These are phyloP conservation scores for Epinephelus cyanopodus DNA, from an alignment of 2,113 vertebrate genomes.

Conservation along the genomic window DNA sequence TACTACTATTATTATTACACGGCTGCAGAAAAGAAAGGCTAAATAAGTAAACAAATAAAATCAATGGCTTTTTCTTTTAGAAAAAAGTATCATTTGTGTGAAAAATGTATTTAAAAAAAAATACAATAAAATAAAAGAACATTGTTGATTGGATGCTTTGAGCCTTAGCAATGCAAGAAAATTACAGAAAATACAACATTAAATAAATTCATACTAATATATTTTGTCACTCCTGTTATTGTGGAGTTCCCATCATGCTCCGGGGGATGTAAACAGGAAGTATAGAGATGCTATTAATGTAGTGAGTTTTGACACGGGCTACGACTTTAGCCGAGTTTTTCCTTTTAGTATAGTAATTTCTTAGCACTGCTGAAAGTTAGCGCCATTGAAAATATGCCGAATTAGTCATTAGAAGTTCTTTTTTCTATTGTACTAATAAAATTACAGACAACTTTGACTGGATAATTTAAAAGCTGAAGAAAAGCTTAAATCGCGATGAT, in stretches of 20 bases:
- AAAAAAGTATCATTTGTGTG: neutral
- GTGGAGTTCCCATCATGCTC: neutral
- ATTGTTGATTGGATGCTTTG: neutral
- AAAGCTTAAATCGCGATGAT: neutral
- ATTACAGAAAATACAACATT: neutral
- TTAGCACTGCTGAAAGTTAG: neutral
- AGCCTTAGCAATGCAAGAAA: neutral
- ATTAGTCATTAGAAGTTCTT: neutral
- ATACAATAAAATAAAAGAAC: neutral
- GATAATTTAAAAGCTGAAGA: neutral
- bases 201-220: neutral
- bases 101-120: neutral
- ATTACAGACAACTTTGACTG: neutral
- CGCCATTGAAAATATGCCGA: neutral
- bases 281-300: too few species aligned
- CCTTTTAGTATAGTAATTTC: neutral
- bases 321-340: neutral
- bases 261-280: neutral
- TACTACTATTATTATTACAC: too few species aligned
- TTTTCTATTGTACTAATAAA: neutral
- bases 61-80: too few species aligned
- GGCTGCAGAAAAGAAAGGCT: neutral
- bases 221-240: neutral
- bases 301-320: neutral
- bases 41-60: neutral